Base-by-base conservation (phyloP, 2,888 invertebrate species). In the Crioceris asparagi region DNA sequence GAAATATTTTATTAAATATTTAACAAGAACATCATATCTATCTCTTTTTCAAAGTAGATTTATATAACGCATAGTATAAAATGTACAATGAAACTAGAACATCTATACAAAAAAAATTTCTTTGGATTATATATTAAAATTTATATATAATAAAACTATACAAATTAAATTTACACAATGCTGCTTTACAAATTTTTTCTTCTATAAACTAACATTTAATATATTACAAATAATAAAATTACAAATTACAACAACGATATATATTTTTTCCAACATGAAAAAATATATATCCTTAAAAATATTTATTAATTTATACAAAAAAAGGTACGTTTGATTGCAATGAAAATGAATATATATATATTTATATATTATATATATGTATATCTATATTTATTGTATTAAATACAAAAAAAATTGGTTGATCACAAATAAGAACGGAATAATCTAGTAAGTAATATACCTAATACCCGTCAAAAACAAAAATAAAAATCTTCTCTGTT, bases 381-480 rank as follows among this genome's bases (percentile, higher is more conserved):
- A 17, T n/a, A 32, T 32, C 12, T 58, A 54, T n/a, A n/a, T n/a
- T n/a, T n/a, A n/a, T n/a, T n/a, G n/a, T n/a, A n/a, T n/a, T n/a
- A n/a, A n/a, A n/a, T n/a, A n/a, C n/a, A n/a, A n/a, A n/a, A n/a
- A n/a, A n/a, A n/a, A n/a, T n/a, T n/a, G n/a, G n/a, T 53, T 52
- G 55, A 64, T 64, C 64, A 63, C 63, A 64, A 54, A 49, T 50
- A 55, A 54, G 63, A 64, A 64, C 64, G 64, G 64, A 64, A 64
- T 61, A 57, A 23, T 30, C 19, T 17, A 30, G 33, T 11, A 23
- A 33, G 10, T 43, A 59, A 50, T 54, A 53, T 59, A 58, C 52
- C 57, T 60, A 62, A 64, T 64, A 64, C 63, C 64, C 64, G 64
- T 64, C 52, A 60, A 38, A 38, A 43, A 49, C 46, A 48, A 48